phyloP scores from a whole-genome alignment of 2,113 vertebrate species.

The Nanorana parkeri region DNA sequence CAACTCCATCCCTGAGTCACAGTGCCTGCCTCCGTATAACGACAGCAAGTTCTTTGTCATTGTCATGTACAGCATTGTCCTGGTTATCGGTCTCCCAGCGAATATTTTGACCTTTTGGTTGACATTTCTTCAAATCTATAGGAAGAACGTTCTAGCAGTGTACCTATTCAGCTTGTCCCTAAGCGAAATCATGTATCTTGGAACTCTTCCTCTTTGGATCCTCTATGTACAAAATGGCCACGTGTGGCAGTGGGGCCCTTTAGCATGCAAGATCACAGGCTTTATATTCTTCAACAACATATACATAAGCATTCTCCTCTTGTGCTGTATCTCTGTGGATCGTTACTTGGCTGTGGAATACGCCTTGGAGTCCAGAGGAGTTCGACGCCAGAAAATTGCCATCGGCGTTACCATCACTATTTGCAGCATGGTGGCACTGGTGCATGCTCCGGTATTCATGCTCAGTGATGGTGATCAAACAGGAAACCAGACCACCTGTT shows the following conservation, averaged over 20 bases:
- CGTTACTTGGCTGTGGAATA: conserved; percentile 81
- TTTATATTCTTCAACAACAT: conserved; percentile 95
- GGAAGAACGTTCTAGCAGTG: conserved; percentile 77
- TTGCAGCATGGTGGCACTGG: conserved; percentile 64
- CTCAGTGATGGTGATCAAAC: not conserved
- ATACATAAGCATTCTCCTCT: conserved; percentile 87
- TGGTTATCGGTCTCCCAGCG: conserved; percentile 78
- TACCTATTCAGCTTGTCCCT: conserved; percentile 85
- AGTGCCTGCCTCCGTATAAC: conserved; percentile 62
- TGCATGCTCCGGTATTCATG: conserved; percentile 72
- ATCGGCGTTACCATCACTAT: conserved; percentile 54
- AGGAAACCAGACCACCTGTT: conserved; percentile 65
- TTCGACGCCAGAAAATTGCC: conserved; percentile 63
- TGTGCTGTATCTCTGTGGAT: conserved; percentile 89
- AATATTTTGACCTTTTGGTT: conserved; percentile 80
- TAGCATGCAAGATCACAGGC: conserved; percentile 76
- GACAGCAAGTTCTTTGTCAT: conserved; percentile 67
- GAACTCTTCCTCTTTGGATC: conserved; percentile 85
- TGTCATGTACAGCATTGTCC: conserved; percentile 75
- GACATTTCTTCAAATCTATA: conserved; percentile 72
- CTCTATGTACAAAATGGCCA: conserved; percentile 72
- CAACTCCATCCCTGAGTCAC: not conserved
- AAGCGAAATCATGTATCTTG: conserved; percentile 83
- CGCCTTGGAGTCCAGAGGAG: conserved; percentile 75
- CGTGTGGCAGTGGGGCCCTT: conserved; percentile 65